Evolutionary conservation across 2,888 invertebrate genomes (phyloP).

Genomic region (Sepioteuthis lessoniana): DNA sequence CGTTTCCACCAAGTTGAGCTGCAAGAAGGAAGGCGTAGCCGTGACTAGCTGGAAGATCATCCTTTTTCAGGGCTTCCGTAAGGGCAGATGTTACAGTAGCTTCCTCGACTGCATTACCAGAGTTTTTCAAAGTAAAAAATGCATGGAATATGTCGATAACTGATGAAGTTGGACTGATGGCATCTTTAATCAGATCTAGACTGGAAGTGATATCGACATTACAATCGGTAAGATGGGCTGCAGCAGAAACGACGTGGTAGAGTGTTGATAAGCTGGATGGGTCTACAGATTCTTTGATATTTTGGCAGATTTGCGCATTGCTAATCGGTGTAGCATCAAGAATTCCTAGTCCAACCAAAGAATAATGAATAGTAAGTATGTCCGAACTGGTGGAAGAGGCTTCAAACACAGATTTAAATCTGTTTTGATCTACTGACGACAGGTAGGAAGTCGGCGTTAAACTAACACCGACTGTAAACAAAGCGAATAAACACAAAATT

Average conservation of each 20-base stretch:
- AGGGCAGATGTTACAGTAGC: conserved; percentile 84
- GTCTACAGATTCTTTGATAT: conserved; percentile 74
- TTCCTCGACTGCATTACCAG: conserved; percentile 79
- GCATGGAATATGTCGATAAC: conserved; percentile 82
- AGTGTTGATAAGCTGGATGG: conserved; percentile 76
- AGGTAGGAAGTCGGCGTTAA: conserved; percentile 73
- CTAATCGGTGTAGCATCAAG: conserved; percentile 76
- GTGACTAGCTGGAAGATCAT: conserved; percentile 80
- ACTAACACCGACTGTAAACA: conserved; percentile 71
- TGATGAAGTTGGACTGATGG: conserved; percentile 83
- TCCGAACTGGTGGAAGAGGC: conserved; percentile 72
- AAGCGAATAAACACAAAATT: conserved; percentile 66
- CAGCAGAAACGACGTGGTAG: conserved; percentile 82
- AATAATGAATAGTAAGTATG: conserved; percentile 81
- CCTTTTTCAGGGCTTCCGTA: conserved; percentile 86
- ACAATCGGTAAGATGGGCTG: conserved; percentile 78
- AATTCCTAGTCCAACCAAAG: conserved; percentile 83
- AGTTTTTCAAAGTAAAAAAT: conserved; percentile 81
- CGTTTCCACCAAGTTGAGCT: conserved; percentile 81
- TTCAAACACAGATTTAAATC: conserved; percentile 73
- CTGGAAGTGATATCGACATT: conserved; percentile 66
- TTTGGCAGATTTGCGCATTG: conserved; percentile 74
- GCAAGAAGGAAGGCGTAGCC: conserved; percentile 90
- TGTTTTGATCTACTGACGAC: conserved; percentile 72
- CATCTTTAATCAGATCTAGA: conserved; percentile 77